These are phyloP conservation scores for Tetramorium bicarinatum DNA, from an alignment of 2,888 invertebrate genomes.

Conservation along the genomic window DNA sequence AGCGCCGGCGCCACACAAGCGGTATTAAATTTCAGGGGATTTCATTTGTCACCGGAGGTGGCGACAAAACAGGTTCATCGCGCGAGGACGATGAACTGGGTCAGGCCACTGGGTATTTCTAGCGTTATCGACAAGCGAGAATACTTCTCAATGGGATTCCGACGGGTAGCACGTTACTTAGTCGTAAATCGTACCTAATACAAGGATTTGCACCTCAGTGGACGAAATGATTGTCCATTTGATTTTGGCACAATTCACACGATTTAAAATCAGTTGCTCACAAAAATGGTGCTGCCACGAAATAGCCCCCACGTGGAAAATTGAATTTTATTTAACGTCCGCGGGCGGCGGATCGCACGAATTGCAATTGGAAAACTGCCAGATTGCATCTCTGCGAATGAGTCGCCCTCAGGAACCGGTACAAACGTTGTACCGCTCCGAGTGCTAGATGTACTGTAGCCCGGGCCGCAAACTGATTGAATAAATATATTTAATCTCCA, in stretches of 20 bases:
- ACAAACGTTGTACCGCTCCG: conserved; percentile 64
- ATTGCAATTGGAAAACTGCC: conserved; percentile 73
- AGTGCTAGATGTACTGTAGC: conserved; percentile 59
- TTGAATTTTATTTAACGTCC: conserved; percentile 71
- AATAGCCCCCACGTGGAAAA: conserved; percentile 52
- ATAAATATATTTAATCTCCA: conserved; percentile 65
- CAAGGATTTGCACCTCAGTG: not conserved
- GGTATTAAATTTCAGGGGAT: conserved; percentile 80
- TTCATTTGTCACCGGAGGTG: conserved; percentile 76
- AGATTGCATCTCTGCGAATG: conserved; percentile 66
- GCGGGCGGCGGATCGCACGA: conserved; percentile 56
- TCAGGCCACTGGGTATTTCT: conserved; percentile 15
- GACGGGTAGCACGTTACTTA: not conserved
- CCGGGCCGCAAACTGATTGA: conserved; percentile 65
- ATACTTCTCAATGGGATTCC: not conserved
- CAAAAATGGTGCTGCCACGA: conserved; percentile 27
- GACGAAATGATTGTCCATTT: not conserved
- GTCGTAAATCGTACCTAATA: conserved; percentile 9
- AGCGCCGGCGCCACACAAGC: conserved; percentile 59
- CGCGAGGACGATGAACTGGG: conserved; percentile 59
- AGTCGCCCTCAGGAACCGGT: conserved; percentile 67
- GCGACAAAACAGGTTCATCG: conserved; percentile 67
- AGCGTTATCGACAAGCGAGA: conserved; percentile 18
- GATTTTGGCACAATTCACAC: not conserved
- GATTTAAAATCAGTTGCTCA: conserved; percentile 33